phyloP scores from a whole-genome alignment of 2,113 vertebrate species.

The Lethenteron reissneri region DNA sequence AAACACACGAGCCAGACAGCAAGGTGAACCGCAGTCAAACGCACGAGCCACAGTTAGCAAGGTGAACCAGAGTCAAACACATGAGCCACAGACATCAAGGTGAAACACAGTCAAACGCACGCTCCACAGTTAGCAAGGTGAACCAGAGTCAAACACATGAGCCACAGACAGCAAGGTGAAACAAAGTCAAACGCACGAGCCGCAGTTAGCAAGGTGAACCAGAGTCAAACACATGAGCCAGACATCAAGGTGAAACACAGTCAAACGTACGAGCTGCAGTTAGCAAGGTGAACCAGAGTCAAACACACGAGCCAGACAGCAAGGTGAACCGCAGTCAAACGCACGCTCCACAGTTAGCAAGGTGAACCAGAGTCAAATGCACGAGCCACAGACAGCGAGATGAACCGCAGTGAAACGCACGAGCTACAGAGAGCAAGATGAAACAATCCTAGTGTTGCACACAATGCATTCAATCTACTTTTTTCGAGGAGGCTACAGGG shows the following conservation, averaged over 20 bases:
- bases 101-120: neutral
- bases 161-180: neutral
- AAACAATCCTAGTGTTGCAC: neutral
- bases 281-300: too few relatives aligned
- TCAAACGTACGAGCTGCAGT: neutral
- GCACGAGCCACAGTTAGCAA: neutral
- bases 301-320: neutral
- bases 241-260: neutral
- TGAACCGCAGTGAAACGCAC: neutral
- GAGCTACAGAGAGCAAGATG: too few relatives aligned
- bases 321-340: neutral
- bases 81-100: too few relatives aligned
- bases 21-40: neutral
- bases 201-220: too few relatives aligned
- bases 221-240: neutral
- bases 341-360: slow-evolving; percentile 4
- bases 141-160: neutral
- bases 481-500: too few relatives aligned
- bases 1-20: slow-evolving; percentile 8
- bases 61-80: neutral
- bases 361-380: neutral
- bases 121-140: too few relatives aligned
- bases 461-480: too few relatives aligned
- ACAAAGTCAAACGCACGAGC: neutral
- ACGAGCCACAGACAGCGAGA: neutral